Base-by-base conservation (phyloP, 2,888 invertebrate genomes). In the Branchipolynoe longqiensis region DNA sequence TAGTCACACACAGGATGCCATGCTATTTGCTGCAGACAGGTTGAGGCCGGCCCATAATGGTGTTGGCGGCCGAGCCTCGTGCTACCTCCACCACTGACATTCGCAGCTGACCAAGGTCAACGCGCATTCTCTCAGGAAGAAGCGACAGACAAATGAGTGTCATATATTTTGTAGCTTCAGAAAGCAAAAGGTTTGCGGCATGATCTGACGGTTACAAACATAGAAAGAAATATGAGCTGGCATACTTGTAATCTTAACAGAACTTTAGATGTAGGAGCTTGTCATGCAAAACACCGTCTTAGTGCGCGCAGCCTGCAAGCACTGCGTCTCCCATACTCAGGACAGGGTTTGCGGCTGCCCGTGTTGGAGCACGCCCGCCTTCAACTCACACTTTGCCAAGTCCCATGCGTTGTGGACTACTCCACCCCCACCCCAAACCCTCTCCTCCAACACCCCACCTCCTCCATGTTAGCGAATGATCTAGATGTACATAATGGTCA, bases 261-360 rank as follows among this genome's bases (percentile, higher is more conserved):
- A 62, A 8, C 1, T 28, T 25, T 62, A 62, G 31, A 28, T 18
- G 22, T 62, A 62, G 62, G 62, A 69, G 69, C 69, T 69, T 8
- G 69, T 69, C 69, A 69, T 69, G 69, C 69, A 69, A 69, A 69
- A 62, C n/a, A 69, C 69, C n/a, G 18, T 36, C 69, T n/a, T 69
- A 69, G 69, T 22, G 38, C 33, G 69, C 33, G 69, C 69, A 36
- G 69, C 69, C 69, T 69, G 36, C 38, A 36, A 38, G 69, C 69
- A 36, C 69, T 69, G 33, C 38, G 36, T 0, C 12, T 62, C 28
- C 38, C 3, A 12, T 62, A 69, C 69, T 69, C 69, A 69, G 69
- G 69, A 69, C 3, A 4, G 33, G 69, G 69, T 38, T 69, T 33
- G n/a, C n/a, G 69, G 1, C 18, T 69, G 18, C 69, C 33, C 69